phyloP scores from a whole-genome alignment of 2,888 invertebrate species.

The Byasa hedistus region DNA sequence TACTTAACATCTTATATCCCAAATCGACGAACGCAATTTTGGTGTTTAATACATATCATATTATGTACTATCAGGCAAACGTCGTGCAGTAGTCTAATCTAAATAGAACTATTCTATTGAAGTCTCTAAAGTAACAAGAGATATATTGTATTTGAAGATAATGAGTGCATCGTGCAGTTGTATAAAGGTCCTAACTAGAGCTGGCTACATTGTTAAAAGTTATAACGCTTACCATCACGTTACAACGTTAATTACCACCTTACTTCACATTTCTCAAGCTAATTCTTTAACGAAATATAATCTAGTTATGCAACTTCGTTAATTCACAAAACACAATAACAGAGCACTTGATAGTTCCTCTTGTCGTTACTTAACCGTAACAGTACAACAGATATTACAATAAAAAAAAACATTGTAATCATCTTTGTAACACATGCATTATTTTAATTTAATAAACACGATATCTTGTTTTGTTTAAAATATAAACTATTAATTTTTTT shows the following conservation, averaged over 20 bases:
- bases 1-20: too few species aligned
- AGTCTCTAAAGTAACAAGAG: neutral
- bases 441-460: constrained; percentile 1
- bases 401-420: constrained; percentile 23
- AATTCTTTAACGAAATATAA: constrained; percentile 6
- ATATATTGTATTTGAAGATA: neutral
- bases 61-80: too few species aligned
- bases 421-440: constrained; percentile 17
- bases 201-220: neutral
- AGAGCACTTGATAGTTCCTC: constrained; percentile 15
- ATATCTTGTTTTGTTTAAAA: neutral
- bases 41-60: too few species aligned
- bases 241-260: neutral
- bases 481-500: neutral
- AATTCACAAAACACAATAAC: constrained; percentile 28
- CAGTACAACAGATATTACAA: constrained; percentile 19
- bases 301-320: constrained; percentile 18
- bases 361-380: constrained; percentile 25
- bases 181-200: neutral
- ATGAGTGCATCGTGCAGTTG: neutral
- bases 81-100: too few species aligned
- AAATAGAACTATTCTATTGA: neutral
- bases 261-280: constrained; percentile 1
- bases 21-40: too few species aligned
- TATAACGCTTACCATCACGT: neutral